A percentile compares a stretch with the other conserved stretches of the same genome.
phyloP scores from a whole-genome alignment of 2,888 invertebrate species.

The Phengaris arion region DNA sequence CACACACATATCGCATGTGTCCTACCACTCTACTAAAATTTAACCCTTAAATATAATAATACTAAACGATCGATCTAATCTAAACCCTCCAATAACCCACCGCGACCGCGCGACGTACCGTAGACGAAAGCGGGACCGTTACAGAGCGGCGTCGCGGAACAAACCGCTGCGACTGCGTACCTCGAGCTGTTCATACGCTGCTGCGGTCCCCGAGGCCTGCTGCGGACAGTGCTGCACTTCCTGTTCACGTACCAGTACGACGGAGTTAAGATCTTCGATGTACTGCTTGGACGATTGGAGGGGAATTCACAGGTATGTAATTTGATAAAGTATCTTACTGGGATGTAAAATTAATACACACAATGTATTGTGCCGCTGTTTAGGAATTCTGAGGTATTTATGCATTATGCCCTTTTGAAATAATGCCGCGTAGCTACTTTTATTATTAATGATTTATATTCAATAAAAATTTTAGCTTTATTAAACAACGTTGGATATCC shows the following conservation, averaged over 20 bases:
- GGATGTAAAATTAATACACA: too few relatives aligned
- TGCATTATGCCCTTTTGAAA: too few relatives aligned
- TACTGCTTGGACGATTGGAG: slow-evolving; percentile 88
- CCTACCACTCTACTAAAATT: not conserved
- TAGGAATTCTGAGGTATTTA: too few relatives aligned
- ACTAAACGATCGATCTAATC: not conserved
- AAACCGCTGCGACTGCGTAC: slow-evolving; percentile 95
- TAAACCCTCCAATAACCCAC: slow-evolving; percentile 40
- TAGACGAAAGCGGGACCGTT: slow-evolving; percentile 75
- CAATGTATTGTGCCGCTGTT: too few relatives aligned
- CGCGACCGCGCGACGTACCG: slow-evolving; percentile 42
- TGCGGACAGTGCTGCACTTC: slow-evolving; percentile 91
- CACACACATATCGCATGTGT: slow-evolving; percentile 20
- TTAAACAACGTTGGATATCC: too few relatives aligned
- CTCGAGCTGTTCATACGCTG: slow-evolving; percentile 93
- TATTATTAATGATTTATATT: too few relatives aligned
- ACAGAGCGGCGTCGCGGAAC: slow-evolving; percentile 92
- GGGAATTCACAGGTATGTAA: slow-evolving; percentile 84
- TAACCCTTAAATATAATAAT: not conserved
- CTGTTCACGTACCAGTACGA: slow-evolving; percentile 91
- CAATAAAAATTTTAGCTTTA: too few relatives aligned
- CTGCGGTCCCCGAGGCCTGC: slow-evolving; percentile 89
- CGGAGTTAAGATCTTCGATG: slow-evolving; percentile 88
- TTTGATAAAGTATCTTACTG: too few relatives aligned
- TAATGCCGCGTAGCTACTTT: too few relatives aligned